A percentile compares a stretch with the other conserved stretches of the same genome.
phyloP scores from a whole-genome alignment of 2,888 invertebrate species.

The Zygaena filipendulae region DNA sequence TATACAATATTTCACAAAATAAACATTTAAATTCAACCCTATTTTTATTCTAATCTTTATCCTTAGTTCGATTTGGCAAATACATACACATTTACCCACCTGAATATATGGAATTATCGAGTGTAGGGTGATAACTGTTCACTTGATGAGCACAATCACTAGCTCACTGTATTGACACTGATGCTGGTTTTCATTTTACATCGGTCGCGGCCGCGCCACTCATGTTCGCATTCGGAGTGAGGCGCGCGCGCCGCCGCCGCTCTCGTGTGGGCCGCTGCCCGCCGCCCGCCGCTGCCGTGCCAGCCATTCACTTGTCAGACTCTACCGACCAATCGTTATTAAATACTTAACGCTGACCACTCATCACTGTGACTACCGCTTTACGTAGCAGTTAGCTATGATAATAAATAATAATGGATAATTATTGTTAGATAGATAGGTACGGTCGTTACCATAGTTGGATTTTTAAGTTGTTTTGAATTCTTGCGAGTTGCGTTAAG shows the following conservation, averaged over 20 bases:
- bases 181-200: conserved; percentile 23
- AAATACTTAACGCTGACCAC: conserved; percentile 21
- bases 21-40: too few species aligned
- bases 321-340: conserved; percentile 29
- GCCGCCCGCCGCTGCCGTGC: not conserved
- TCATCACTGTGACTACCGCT: too few species aligned
- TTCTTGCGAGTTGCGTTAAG: too few species aligned
- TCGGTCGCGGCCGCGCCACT: conserved; percentile 34
- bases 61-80: too few species aligned
- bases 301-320: not conserved
- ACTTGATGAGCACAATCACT: conserved; percentile 39
- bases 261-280: conserved; percentile 25
- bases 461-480: conserved; percentile 1
- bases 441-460: conserved; percentile 5
- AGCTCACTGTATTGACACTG: conserved; percentile 28
- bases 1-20: conserved; percentile 1
- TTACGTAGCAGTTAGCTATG: too few species aligned
- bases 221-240: conserved; percentile 41
- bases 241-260: conserved; percentile 41
- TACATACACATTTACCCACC: conserved; percentile 31
- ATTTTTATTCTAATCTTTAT: too few species aligned
- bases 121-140: too few species aligned
- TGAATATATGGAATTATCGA: too few species aligned
- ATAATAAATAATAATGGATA: too few species aligned
- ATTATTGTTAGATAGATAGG: conserved; percentile 10